Conservation (phyloP, 37 sponge, comb jelly and placozoan genomes). For the Trichoplax adhaerens region DNA sequence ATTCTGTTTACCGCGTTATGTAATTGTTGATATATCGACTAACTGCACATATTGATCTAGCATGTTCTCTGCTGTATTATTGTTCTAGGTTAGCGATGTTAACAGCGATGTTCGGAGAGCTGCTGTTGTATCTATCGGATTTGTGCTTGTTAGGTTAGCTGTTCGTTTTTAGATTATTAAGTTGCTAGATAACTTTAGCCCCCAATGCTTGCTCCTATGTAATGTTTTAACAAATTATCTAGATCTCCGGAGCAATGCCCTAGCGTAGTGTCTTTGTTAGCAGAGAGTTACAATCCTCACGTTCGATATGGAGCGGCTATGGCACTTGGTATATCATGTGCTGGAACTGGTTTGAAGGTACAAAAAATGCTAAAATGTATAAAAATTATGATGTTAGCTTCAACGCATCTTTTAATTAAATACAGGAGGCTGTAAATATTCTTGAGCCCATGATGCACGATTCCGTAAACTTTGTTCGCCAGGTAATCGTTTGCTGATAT, state of each 20-base stretch:
- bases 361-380: too few relatives aligned
- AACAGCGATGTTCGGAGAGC: constrained; percentile 90
- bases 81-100: constrained; percentile 65
- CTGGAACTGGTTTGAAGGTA: constrained; percentile 82
- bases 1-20: not conserved
- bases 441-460: constrained; percentile 78
- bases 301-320: constrained; percentile 83
- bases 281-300: constrained; percentile 97
- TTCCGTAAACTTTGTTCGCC: constrained; percentile 64
- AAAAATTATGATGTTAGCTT: too few relatives aligned
- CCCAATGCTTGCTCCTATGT: not conserved
- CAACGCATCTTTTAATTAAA: not conserved
- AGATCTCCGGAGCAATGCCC: constrained; percentile 90
- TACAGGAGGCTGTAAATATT: constrained; percentile 47
- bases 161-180: not conserved
- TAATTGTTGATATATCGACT: not conserved
- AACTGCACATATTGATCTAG: not conserved
- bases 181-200: not conserved
- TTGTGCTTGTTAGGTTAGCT: constrained; percentile 67
- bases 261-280: constrained; percentile 70
- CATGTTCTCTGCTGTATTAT: not conserved
- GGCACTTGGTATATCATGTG: constrained; percentile 96
- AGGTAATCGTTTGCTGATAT: constrained; percentile 3
- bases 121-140: constrained; percentile 80
- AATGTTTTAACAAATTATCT: not conserved